Conservation (phyloP, 2,888 invertebrate genomes). For the Megamerina dolium region DNA sequence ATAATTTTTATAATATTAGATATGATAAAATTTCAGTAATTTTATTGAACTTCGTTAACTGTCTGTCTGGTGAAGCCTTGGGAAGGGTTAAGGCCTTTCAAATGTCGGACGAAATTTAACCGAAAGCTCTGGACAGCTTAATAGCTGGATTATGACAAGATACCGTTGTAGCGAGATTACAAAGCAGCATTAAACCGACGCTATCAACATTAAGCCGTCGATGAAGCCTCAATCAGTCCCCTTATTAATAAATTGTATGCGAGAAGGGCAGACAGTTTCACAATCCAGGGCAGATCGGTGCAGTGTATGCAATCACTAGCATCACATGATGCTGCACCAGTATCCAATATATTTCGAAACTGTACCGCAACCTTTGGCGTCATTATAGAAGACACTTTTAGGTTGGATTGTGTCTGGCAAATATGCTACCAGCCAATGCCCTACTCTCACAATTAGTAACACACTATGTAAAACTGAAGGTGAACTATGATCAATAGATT, state of each 20-base stretch:
- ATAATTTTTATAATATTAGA: too few relatives aligned
- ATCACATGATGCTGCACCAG: constrained; percentile 12
- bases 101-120: constrained; percentile 8
- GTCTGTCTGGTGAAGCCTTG: constrained; percentile 7
- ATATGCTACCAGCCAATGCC: constrained; percentile 4
- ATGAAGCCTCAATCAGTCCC: constrained; percentile 4
- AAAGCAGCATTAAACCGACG: constrained; percentile 14
- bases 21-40: too few relatives aligned
- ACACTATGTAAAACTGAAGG: constrained; percentile 1
- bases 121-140: constrained; percentile 6
- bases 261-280: constrained; percentile 13
- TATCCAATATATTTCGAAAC: constrained; percentile 10
- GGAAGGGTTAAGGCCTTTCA: constrained; percentile 8
- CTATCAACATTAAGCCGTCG: constrained; percentile 8
- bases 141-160: constrained; percentile 12
- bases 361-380: not conserved
- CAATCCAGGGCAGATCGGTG: constrained; percentile 11
- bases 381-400: constrained; percentile 13
- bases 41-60: constrained; percentile 4
- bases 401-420: constrained; percentile 16
- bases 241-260: constrained; percentile 14
- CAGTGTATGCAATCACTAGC: constrained; percentile 13
- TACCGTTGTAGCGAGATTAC: constrained; percentile 16
- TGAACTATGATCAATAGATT: constrained; percentile 3
- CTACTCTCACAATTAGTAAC: not conserved